phyloP scores from a whole-genome alignment of 1,140 invertebrate species.

The Maniola jurtina region DNA sequence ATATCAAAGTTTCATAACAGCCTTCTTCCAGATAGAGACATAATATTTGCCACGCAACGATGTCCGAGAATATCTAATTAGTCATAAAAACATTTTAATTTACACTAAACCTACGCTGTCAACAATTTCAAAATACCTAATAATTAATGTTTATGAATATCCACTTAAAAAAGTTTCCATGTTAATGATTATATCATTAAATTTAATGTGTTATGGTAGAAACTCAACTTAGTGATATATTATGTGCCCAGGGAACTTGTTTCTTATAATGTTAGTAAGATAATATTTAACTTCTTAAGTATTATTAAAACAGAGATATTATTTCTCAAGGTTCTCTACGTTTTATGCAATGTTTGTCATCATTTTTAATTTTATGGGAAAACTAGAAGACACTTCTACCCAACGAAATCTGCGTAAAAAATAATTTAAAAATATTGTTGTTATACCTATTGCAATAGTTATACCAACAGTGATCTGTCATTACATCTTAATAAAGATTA shows the following conservation, averaged over 20 bases:
- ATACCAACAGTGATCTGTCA: no score
- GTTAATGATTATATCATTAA: slow-evolving; percentile 33
- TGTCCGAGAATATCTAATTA: slow-evolving; percentile 8
- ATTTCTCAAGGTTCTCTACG: slow-evolving; percentile 5
- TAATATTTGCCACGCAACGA: neutral
- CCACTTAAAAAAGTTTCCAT: slow-evolving; percentile 25
- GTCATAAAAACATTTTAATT: slow-evolving; percentile 19
- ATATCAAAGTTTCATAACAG: neutral
- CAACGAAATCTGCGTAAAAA: no score
- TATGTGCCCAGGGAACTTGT: slow-evolving; percentile 17
- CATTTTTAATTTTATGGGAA: no score
- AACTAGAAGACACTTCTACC: neutral
- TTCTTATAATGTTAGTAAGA: slow-evolving; percentile 27
- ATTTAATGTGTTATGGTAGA: slow-evolving; percentile 27
- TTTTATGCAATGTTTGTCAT: neutral
- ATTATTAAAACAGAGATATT: slow-evolving; percentile 20
- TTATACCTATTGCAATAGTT: no score
- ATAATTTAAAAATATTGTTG: no score
- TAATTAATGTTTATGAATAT: slow-evolving; percentile 17
- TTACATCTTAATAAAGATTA: no score
- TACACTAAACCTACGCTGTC: slow-evolving; percentile 20
- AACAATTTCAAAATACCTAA: slow-evolving; percentile 13
- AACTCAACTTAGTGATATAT: slow-evolving; percentile 27
- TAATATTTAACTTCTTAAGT: slow-evolving; percentile 25
- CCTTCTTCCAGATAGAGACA: neutral